Base-by-base conservation (phyloP, 2,113 vertebrate species). In the Penelope pileata region DNA sequence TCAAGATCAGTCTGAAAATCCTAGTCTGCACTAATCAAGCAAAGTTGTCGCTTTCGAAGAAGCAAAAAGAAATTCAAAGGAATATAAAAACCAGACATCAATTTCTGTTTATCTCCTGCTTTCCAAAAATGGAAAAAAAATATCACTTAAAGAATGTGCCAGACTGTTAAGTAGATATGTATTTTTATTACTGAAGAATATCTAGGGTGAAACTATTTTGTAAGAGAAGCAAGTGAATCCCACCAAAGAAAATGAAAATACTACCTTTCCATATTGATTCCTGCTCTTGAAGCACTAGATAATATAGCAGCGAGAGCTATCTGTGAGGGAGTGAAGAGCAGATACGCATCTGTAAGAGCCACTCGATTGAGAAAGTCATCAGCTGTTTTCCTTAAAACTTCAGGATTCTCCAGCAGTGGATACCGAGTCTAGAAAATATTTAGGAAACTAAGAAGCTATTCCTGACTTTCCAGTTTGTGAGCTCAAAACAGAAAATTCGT, bases 301-400 rank as follows among this genome's bases (percentile, higher is more conserved):
- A 99, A 94, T 85, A 99, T 97, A 3, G 99, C 98, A 9, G 98
- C 98, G 14, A 99, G 97, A 93, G 99, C 99, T 4, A 99, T 99
- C 91, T 99, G 98, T 7, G 99, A 99, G 4, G 99, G 99, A 40
- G 98, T 94, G 36, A 99, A 99, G 23, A 99, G 98, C 70, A 99
- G 98, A 9, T 98, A 99, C 0, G 98, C 98, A 74, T 99, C 99
- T 1, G 99, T 99, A 97, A 99, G 91, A 32, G 98, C 93, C 73
- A 98, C 98, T 87, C 99, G 98, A 42, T 96, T 98, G 63, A 99
- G 98, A 84, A 99, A 99, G 86, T 99, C 99, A 92, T 99, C 99
- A 2, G 99, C 98, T 64, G 97, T 97, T 96, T 99, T 99, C 94
- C 99, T 98, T 92, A 99, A 91, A 47, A 98, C 94, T 96, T 99